Percentiles rank a stretch among this genome's conserved stretches.
Evolutionary conservation across 2,113 vertebrate species (phyloP).

Genomic region (Chamaetylas fuelleborni): DNA sequence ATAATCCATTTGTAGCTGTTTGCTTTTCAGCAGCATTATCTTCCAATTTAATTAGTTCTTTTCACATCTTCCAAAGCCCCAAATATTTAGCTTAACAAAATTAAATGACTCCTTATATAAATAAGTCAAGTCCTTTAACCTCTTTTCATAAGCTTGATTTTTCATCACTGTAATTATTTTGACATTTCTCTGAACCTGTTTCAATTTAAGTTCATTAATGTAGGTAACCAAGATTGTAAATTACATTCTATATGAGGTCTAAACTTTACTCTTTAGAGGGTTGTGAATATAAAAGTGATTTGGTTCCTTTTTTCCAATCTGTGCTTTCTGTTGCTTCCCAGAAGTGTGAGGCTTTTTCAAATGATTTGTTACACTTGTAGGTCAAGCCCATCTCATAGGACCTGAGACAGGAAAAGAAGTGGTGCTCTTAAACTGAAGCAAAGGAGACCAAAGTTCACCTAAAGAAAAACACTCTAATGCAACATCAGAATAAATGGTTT

Average conservation of each 20-base stretch:
- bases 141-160: background rate
- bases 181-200: background rate
- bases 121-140: conserved; percentile 14
- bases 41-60: conserved; percentile 17
- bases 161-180: conserved; percentile 34
- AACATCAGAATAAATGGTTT: background rate
- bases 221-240: background rate
- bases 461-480: background rate
- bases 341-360: background rate
- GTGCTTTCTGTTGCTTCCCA: background rate
- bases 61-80: background rate
- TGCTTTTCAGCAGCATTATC: background rate
- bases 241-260: background rate
- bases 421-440: background rate
- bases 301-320: background rate
- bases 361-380: background rate
- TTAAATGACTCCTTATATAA: conserved; percentile 4
- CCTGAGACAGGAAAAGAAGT: background rate
- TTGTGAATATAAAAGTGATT: background rate
- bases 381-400: background rate
- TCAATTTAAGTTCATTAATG: background rate
- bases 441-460: background rate
- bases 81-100: background rate
- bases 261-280: background rate
- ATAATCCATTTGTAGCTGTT: background rate